Evolutionary conservation across 1,140 invertebrate genomes (phyloP), one percentile per base, ranked within the genome.

Genomic region (Campoletis sonorensis): DNA sequence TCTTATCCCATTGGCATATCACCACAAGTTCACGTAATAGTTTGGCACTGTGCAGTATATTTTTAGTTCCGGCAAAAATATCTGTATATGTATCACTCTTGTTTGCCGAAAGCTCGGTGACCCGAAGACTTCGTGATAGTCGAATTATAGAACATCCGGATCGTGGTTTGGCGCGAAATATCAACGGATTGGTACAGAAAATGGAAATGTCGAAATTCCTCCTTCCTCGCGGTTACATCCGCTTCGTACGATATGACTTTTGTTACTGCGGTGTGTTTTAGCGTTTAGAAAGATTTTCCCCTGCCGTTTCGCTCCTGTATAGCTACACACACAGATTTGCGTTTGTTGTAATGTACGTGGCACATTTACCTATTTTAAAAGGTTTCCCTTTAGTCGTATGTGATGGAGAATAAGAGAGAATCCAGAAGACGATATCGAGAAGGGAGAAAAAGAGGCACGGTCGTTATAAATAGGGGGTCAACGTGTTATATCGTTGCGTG

Each of bases 291-390:
- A 23, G 61, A 13, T 64, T 26, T 64, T 18, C 51, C 18, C 51
- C 4, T n/a, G 51, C 18, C n/a, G 10, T 26, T n/a, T 4, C 23
- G 1, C 23, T 26, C 11, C 61, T 64, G 21, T 26, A 64, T 23
- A 23, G 61, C 23, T 26, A 26, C 61, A 27, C 27, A 10, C 13
- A 64, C 21, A 10, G n/a, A 64, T 70, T n/a, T 27, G 16, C n/a
- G 8, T 72, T 23, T 23, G 40, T 72, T 72, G 70, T 49, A 72
- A 72, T 27, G 37, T 72, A 77, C 73, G 73, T 77, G 73, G 73
- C 73, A 77, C 73, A 77, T 77, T 77, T 77, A 68, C 78, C 78
- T 71, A 71, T 79, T 79, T 79, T 79, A 21, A 70, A 79, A 79
- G 78, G 78, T 79, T 79, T 79, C 78, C 27, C 23, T 21, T 30